phyloP scores from a whole-genome alignment of 2,797 vertebrate species.

The Monodelphis domestica region DNA sequence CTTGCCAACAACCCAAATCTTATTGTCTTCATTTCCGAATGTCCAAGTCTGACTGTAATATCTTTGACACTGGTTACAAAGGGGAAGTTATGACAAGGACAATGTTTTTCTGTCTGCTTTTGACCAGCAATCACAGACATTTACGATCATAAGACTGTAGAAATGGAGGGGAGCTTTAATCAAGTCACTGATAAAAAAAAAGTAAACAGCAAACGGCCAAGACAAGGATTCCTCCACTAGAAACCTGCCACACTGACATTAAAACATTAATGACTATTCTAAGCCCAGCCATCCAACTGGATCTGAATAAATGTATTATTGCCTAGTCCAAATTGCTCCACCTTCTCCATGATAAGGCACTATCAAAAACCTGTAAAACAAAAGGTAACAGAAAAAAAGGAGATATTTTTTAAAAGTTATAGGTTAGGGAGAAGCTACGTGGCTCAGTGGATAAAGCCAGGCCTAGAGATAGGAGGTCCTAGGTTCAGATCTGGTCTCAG shows the following conservation, averaged over 20 bases:
- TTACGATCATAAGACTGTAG: background rate
- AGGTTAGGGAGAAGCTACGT: too few relatives aligned
- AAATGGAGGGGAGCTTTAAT: background rate
- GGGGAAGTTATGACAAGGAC: background rate
- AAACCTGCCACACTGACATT: background rate
- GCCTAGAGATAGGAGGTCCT: too few relatives aligned
- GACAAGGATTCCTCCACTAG: background rate
- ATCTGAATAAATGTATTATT: background rate
- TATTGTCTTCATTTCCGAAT: background rate
- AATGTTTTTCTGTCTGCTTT: background rate
- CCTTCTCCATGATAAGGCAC: background rate
- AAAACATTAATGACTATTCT: background rate
- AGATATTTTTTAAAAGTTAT: background rate
- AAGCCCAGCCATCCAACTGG: background rate
- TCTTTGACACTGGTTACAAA: background rate
- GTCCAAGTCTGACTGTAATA: background rate
- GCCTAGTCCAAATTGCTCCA: background rate
- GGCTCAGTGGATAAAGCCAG: too few relatives aligned
- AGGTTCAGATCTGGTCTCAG: too few relatives aligned
- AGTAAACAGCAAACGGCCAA: background rate
- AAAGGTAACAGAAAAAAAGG: background rate
- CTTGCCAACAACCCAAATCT: background rate
- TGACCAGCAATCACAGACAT: background rate
- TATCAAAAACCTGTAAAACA: background rate
- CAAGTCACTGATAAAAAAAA: background rate